Conservation (phyloP, 2,888 invertebrate species). For the Limulus polyphemus region DNA sequence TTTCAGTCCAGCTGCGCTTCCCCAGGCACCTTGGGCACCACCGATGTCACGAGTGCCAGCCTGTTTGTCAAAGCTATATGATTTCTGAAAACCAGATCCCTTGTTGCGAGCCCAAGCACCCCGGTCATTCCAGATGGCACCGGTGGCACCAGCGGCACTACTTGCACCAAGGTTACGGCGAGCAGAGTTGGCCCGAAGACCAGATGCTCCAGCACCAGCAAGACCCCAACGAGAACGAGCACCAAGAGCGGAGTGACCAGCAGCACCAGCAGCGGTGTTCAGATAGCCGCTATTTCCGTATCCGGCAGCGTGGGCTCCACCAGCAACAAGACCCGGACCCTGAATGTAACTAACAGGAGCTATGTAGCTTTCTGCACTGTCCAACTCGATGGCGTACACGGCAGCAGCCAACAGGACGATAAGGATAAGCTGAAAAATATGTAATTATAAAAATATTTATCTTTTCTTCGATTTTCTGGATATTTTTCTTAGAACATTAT, state of each 20-base stretch:
- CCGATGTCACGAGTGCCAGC: not conserved
- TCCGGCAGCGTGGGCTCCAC: slow-evolving; percentile 4
- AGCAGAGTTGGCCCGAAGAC: slow-evolving; percentile 10
- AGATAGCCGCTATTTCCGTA: slow-evolving; percentile 10
- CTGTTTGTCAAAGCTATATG: slow-evolving; percentile 15
- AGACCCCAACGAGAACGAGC: slow-evolving; percentile 12
- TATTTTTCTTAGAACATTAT: too few species aligned
- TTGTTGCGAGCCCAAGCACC: slow-evolving; percentile 17
- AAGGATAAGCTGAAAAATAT: too few species aligned
- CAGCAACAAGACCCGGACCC: not conserved
- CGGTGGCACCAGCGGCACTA: slow-evolving; percentile 9
- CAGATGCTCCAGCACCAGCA: slow-evolving; percentile 10
- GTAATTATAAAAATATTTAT: too few species aligned
- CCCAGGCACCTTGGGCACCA: not conserved
- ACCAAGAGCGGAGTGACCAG: slow-evolving; percentile 4
- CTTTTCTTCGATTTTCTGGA: too few species aligned
- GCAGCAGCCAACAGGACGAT: too few species aligned
- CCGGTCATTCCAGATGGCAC: slow-evolving; percentile 9
- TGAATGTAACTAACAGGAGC: too few species aligned
- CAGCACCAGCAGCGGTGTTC: slow-evolving; percentile 7
- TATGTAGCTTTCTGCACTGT: not conserved
- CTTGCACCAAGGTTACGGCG: slow-evolving; percentile 12
- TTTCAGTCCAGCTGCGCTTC: not conserved
- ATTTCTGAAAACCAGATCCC: slow-evolving; percentile 16
- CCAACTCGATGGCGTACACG: slow-evolving; percentile 1